Evolutionary conservation across 2,888 invertebrate genomes (phyloP).

Genomic region (Drosophila melanosoma): DNA sequence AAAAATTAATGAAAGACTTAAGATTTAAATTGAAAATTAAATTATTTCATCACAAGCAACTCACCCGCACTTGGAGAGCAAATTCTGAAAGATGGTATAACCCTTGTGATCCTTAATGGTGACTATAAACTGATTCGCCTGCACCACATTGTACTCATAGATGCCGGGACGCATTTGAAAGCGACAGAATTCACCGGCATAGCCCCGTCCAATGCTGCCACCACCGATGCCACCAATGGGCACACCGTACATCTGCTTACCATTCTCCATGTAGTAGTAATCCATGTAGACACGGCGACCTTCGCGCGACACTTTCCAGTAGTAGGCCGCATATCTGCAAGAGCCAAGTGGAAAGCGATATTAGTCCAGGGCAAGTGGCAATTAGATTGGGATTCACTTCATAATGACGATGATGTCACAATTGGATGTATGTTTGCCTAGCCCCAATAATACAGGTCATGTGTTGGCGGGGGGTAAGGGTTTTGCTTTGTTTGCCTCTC

Average conservation of each 20-base stretch:
- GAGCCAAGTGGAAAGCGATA: conserved; percentile 1
- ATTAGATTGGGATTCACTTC: conserved; percentile 36
- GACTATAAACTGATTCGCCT: conserved; percentile 95
- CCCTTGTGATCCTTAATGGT: conserved; percentile 90
- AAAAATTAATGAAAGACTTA: conserved; percentile 9
- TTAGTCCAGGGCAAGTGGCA: conserved; percentile 1
- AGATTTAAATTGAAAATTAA: not conserved
- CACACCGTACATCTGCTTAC: conserved; percentile 95
- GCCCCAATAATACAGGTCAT: conserved; percentile 12
- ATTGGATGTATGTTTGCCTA: conserved; percentile 46
- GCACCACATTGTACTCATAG: conserved; percentile 93
- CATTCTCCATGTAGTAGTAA: conserved; percentile 89
- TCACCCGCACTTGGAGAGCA: conserved; percentile 91
- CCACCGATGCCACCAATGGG: conserved; percentile 93
- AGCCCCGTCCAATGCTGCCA: conserved; percentile 93
- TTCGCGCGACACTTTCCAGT: conserved; percentile 87
- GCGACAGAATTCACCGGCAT: conserved; percentile 96
- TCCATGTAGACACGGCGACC: conserved; percentile 92
- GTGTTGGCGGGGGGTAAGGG: not conserved
- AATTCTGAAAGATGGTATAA: conserved; percentile 91
- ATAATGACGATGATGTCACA: conserved; percentile 62
- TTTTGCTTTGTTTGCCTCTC: conserved; percentile 4
- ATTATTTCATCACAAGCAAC: conserved; percentile 57
- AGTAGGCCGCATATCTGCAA: conserved; percentile 90
- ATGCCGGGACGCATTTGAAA: conserved; percentile 95